Conservation (phyloP, 2,113 vertebrate species). For the Lycaon pictus region DNA sequence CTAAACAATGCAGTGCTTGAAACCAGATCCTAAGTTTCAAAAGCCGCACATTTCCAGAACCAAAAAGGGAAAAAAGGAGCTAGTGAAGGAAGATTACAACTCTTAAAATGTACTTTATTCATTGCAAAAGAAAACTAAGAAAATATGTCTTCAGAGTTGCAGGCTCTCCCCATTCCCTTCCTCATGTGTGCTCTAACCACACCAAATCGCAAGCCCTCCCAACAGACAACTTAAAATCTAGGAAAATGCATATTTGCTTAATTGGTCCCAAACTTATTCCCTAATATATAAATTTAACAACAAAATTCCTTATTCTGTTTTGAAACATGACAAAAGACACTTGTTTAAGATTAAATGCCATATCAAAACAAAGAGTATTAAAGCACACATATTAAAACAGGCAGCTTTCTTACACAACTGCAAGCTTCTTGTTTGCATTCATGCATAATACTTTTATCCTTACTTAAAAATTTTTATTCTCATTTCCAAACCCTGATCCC, state of each 20-base stretch:
- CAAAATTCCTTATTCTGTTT: constrained; percentile 37
- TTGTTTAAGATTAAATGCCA: background rate
- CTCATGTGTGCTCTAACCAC: background rate
- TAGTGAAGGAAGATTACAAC: background rate
- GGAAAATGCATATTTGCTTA: background rate
- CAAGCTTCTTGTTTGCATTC: background rate
- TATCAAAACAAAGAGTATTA: background rate
- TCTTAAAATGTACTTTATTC: background rate
- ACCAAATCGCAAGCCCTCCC: background rate
- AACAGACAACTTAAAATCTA: background rate
- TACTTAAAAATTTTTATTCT: background rate
- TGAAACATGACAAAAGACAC: constrained; percentile 54
- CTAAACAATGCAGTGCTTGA: background rate
- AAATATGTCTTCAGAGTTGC: background rate
- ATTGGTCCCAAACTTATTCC: background rate
- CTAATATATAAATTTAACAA: constrained; percentile 29
- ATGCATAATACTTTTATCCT: background rate
- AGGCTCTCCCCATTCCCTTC: rapidly evolving
- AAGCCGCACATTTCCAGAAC: background rate
- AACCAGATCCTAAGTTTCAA: background rate
- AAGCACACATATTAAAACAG: background rate
- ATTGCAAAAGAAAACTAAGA: background rate
- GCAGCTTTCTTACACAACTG: background rate
- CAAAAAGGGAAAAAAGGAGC: background rate
- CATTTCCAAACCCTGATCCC: background rate